Conservation (phyloP, 2,888 invertebrate species). For the Rotaria socialis region DNA sequence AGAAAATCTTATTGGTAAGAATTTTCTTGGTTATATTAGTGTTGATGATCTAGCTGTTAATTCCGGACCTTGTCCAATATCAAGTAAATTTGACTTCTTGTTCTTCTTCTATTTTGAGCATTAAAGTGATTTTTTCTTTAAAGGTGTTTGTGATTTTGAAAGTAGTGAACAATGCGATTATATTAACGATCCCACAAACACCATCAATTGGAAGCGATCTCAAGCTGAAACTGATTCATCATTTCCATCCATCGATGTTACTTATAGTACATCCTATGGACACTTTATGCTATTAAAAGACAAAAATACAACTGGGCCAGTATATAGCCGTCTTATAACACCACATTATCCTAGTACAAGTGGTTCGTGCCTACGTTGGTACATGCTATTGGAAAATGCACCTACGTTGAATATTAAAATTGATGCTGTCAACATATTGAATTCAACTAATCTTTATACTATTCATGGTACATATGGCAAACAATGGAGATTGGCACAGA, state of each 20-base stretch:
- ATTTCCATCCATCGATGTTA: constrained; percentile 41
- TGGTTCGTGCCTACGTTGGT: constrained; percentile 42
- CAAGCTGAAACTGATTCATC: not conserved
- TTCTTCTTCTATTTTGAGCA: no score
- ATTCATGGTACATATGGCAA: not conserved
- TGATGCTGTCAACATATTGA: not conserved
- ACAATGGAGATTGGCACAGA: not conserved
- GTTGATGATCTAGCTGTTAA: constrained; percentile 53
- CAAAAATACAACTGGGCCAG: constrained; percentile 47
- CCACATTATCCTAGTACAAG: constrained; percentile 48
- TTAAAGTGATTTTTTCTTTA: not conserved
- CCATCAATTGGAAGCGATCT: not conserved
- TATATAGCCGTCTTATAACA: constrained; percentile 50
- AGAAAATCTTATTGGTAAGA: constrained; percentile 48
- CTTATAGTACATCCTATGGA: constrained; percentile 14
- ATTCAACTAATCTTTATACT: not conserved
- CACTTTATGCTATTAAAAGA: not conserved
- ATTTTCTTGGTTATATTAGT: constrained; percentile 54
- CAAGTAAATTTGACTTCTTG: not conserved
- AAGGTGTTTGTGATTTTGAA: constrained; percentile 42
- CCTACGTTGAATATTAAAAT: constrained; percentile 38
- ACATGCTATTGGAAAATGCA: constrained; percentile 39
- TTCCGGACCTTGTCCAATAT: constrained; percentile 49
- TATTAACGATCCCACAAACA: constrained; percentile 39
- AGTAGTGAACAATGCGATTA: constrained; percentile 40